Evolutionary conservation across 2,113 vertebrate genomes (phyloP), one percentile per base, ranked within the genome.

Genomic region (Bufo gargarizans): DNA sequence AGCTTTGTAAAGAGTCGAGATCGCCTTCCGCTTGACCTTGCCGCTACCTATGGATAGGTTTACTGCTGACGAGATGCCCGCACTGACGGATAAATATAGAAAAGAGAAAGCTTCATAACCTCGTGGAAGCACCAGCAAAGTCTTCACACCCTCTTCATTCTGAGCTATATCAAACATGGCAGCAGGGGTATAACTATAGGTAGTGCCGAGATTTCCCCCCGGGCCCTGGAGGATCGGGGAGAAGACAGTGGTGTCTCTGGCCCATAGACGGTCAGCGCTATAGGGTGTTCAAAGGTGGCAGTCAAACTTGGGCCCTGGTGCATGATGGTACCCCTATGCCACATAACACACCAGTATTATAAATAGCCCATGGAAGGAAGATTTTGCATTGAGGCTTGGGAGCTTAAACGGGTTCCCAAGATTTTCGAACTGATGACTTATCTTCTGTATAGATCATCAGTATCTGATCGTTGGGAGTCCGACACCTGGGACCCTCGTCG

Each of bases 1-100:
- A 47, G 43, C n/a, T 56, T 58, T 86, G 17, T 53, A 33, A 47
- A 33, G 50, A 67, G 85, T 4, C 13, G 9, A 50, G 59, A 50
- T 67, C 43, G 69, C 22, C 65, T 43, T 67, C 59, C 10, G 13
- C 58, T 69, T 55, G 85, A 86, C 85, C 85, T 86, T 86, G 76
- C 76, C 56, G 76, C 49, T 79, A 56, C 74, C 78, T 79, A 86
- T 79, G 59, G 59, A 77, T 80, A 80, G 74, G 58, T 33, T 86
- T 79, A 86, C 85, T 79, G 85, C 85, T 86, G 85, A 86, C 85
- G 78, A 78, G 76, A 86, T 65, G 43, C 74, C 80, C 7, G 80
- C 77, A 79, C 76, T 56, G 77, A 50, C 59, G 56, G 85, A 79
- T 86, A 86, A 86, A 86, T 80, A 86, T 86, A 86, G 85, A 77